phyloP scores from a whole-genome alignment of 2,888 invertebrate genomes.

The Drosophila pseudotalamancana region DNA sequence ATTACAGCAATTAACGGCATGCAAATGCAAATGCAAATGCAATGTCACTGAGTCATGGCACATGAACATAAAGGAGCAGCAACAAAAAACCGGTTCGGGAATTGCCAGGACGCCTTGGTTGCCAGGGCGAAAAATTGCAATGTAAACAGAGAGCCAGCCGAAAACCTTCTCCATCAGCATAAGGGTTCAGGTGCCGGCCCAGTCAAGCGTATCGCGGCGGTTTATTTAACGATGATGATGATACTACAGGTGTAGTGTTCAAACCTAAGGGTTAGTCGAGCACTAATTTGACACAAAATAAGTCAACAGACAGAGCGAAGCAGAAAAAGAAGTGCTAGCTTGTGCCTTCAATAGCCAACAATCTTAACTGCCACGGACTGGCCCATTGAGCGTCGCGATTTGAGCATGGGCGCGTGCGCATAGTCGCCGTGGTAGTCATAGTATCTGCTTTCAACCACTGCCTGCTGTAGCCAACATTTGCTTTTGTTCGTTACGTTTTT shows the following conservation, averaged over 20 bases:
- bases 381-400: conserved; percentile 61
- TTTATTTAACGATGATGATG: conserved; percentile 16
- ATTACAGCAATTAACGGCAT: conserved; percentile 75
- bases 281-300: background rate
- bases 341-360: conserved; percentile 2
- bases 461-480: conserved; percentile 37
- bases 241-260: conserved; percentile 54
- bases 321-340: conserved; percentile 1
- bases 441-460: conserved; percentile 71
- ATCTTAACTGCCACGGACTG: conserved; percentile 2
- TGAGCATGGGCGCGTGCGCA: conserved; percentile 80
- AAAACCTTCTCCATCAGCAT: conserved; percentile 14
- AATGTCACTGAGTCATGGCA: conserved; percentile 75
- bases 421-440: conserved; percentile 67
- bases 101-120: conserved; percentile 65
- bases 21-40: conserved; percentile 74
- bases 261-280: conserved; percentile 40
- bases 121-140: conserved; percentile 56
- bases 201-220: conserved; percentile 48
- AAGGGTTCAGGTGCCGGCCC: conserved; percentile 38
- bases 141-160: conserved; percentile 71
- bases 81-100: conserved; percentile 52
- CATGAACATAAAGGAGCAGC: conserved; percentile 26
- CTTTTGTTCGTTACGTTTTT: conserved; percentile 46
- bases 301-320: background rate